These are phyloP conservation scores for Buathra laborator DNA, from an alignment of 2,888 invertebrate species.

Conservation along the genomic window DNA sequence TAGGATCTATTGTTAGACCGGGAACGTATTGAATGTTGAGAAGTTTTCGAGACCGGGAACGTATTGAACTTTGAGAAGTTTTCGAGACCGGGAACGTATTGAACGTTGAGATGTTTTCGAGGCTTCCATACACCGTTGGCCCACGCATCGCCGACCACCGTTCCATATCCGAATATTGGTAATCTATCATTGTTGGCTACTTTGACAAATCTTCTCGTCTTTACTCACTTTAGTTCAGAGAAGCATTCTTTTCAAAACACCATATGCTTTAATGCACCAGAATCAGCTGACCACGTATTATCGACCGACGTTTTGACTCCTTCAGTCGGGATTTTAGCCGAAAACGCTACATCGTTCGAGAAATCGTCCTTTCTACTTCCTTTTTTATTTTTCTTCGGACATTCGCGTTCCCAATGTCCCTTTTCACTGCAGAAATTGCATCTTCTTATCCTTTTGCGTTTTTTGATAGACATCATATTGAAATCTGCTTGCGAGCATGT, in stretches of 20 bases:
- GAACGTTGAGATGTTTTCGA: constrained; percentile 25
- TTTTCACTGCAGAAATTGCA: constrained; percentile 19
- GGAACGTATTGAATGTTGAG: too few relatives aligned
- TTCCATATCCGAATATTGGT: not conserved
- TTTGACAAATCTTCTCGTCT: not conserved
- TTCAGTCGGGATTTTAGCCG: too few relatives aligned
- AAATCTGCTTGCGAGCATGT: not conserved
- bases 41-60: too few relatives aligned
- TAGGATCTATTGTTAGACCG: too few relatives aligned
- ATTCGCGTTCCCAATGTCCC: constrained; percentile 52
- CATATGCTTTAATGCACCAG: constrained; percentile 71
- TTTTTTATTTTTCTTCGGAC: constrained; percentile 32
- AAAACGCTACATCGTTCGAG: too few relatives aligned
- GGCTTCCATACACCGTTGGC: not conserved
- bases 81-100: constrained; percentile 53
- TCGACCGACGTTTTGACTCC: not conserved
- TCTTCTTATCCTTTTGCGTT: constrained; percentile 21
- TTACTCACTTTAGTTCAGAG: not conserved
- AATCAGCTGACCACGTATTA: constrained; percentile 69
- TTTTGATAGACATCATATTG: too few relatives aligned
- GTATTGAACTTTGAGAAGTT: too few relatives aligned
- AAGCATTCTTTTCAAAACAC: constrained; percentile 65
- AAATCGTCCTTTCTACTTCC: too few relatives aligned
- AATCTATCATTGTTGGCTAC: not conserved
- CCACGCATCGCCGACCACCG: not conserved